Evolutionary conservation across 2,113 vertebrate genomes (phyloP), one percentile per base, ranked within the genome.

Genomic region (Coreoperca whiteheadi): DNA sequence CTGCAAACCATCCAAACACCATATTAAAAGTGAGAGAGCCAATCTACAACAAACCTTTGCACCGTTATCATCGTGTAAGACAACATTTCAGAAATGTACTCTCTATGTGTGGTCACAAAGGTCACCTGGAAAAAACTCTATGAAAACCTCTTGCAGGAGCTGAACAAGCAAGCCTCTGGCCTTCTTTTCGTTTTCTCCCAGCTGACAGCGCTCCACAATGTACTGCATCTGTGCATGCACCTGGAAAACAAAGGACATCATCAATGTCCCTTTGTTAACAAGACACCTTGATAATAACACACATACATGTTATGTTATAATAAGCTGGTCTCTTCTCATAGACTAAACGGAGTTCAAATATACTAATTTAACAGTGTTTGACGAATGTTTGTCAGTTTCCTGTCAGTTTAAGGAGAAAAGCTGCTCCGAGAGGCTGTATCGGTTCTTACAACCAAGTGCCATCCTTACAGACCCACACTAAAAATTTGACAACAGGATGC

Each of bases 91-190:
- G 0, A 68, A 57, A 60, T 8, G 0, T 72, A 34, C 34, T 43
- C 2, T 56, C 12, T 23, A 0, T 46, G 37, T 21, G 23, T 21
- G 46, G 72, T 64, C 50, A 32, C 1, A 69, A 68, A 51, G 8
- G 81, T 91, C 37, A 98, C 97, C 97, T 68, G 97, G 97, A 75
- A 98, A 97, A 88, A 99, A 99, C 82, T 98, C 97, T 0, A 95
- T 90, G 79, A 98, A 97, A 66, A 98, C 96, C 84, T 98, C 97
- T 73, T 97, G 96, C 82, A 99, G 92, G 23, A 99, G 95, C 21
- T 97, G 89, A 59, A 98, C 92, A 51, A 98, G 85, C 9, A 99
- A 92, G 11, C 90, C 88, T 39, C 97, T 87, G 6, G 96, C 91
- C 34, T 95, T 96, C 63, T 92, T 95, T 72, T 98, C 97, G 0